phyloP scores from a whole-genome alignment of 2,888 invertebrate species.

The Chironomus riparius region DNA sequence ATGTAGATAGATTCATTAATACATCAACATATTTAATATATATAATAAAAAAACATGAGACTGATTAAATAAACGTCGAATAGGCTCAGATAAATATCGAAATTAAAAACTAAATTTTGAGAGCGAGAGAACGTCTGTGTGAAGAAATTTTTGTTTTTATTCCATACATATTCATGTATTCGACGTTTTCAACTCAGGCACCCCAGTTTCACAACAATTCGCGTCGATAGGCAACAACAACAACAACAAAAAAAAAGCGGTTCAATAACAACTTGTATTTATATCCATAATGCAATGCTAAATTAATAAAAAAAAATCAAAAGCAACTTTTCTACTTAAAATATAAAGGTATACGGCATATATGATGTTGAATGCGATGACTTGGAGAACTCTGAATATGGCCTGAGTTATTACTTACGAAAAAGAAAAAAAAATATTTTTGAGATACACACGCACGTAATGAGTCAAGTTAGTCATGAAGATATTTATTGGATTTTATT shows the following conservation, averaged over 20 bases:
- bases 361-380: neutral
- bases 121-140: neutral
- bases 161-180: neutral
- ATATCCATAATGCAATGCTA: constrained; percentile 9
- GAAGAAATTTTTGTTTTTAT: neutral
- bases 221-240: neutral
- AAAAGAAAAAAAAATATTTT: too few relatives aligned
- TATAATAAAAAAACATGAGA: neutral
- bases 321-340: constrained; percentile 6
- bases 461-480: too few relatives aligned
- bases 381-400: neutral
- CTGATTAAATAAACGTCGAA: neutral
- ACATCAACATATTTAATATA: neutral
- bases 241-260: constrained; percentile 3
- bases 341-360: neutral
- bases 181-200: neutral
- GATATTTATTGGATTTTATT: too few relatives aligned
- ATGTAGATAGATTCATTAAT: neutral
- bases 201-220: neutral
- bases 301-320: constrained; percentile 4
- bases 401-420: too few relatives aligned
- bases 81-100: neutral
- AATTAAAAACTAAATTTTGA: neutral
- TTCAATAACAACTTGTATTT: constrained; percentile 10
- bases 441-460: too few relatives aligned